phyloP scores from a whole-genome alignment of 2,888 invertebrate genomes.

The Thereva nobilitata region DNA sequence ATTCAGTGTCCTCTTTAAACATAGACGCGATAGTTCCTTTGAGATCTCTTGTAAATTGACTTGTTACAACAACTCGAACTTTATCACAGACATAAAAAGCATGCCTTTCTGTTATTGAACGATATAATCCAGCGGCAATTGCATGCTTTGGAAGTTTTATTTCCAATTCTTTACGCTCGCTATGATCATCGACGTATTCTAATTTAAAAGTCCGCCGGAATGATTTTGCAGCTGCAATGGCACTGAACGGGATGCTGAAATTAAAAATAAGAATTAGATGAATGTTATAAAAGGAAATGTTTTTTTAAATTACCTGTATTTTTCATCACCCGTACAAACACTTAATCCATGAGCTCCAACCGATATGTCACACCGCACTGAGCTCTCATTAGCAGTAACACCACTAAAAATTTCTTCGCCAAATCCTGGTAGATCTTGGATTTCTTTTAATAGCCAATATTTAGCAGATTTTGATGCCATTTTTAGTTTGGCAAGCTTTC shows the following conservation, averaged over 20 bases:
- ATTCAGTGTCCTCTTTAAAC: slow-evolving; percentile 84
- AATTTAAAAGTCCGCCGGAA: slow-evolving; percentile 75
- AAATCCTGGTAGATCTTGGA: slow-evolving; percentile 77
- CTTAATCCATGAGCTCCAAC: slow-evolving; percentile 85
- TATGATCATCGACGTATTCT: slow-evolving; percentile 72
- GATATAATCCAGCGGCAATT: slow-evolving; percentile 79
- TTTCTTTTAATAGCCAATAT: slow-evolving; percentile 81
- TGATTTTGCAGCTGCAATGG: slow-evolving; percentile 78
- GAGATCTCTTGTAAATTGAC: slow-evolving; percentile 85
- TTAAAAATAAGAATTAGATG: slow-evolving; percentile 1
- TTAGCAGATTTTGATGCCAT: slow-evolving; percentile 80
- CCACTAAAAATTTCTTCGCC: slow-evolving; percentile 84
- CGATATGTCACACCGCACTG: slow-evolving; percentile 63
- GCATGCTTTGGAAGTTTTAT: slow-evolving; percentile 81
- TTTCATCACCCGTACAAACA: slow-evolving; percentile 69
- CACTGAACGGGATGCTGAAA: slow-evolving; percentile 77
- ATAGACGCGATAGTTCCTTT: slow-evolving; percentile 89
- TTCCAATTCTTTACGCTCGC: slow-evolving; percentile 69
- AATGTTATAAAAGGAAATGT: neutral
- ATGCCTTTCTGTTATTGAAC: slow-evolving; percentile 88
- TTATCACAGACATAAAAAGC: slow-evolving; percentile 93
- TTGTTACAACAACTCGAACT: slow-evolving; percentile 82
- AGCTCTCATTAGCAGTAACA: slow-evolving; percentile 58
- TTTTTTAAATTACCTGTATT: slow-evolving; percentile 58
- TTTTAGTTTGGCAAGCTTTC: slow-evolving; percentile 58